Evolutionary conservation across 2,797 vertebrate species (phyloP).

Genomic region (Neosilurus mollespiculum): DNA sequence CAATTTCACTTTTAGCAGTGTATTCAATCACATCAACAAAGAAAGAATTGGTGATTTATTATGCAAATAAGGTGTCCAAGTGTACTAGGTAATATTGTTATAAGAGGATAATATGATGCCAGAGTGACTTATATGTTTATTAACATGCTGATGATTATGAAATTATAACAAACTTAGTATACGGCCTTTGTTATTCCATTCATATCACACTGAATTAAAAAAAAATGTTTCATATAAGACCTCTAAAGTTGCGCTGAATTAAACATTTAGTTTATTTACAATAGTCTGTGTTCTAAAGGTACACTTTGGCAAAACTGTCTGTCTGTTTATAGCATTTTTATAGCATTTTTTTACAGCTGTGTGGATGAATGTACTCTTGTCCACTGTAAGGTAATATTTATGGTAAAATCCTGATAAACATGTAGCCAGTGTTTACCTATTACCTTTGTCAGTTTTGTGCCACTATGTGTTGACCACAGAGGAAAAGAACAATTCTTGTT

Average conservation of each 20-base stretch:
- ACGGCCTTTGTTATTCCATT: slow-evolving; percentile 32
- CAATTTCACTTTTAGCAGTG: slow-evolving; percentile 62
- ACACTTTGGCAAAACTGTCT: slow-evolving; percentile 26
- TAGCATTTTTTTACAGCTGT: slow-evolving; percentile 24
- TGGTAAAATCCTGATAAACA: slow-evolving; percentile 41
- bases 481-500: background rate
- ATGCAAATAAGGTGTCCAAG: slow-evolving; percentile 78
- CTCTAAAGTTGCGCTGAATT: slow-evolving; percentile 23
- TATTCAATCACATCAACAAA: slow-evolving; percentile 56
- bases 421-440: slow-evolving; percentile 45
- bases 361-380: slow-evolving; percentile 39
- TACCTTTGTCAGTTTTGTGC: slow-evolving; percentile 25
- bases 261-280: slow-evolving; percentile 31
- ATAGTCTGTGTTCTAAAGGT: slow-evolving; percentile 26
- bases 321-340: slow-evolving; percentile 34
- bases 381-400: slow-evolving; percentile 43
- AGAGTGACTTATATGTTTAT: slow-evolving; percentile 39
- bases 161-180: slow-evolving; percentile 25
- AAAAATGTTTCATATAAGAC: slow-evolving; percentile 29
- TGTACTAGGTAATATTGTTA: slow-evolving; percentile 58
- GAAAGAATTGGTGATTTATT: slow-evolving; percentile 63
- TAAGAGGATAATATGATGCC: slow-evolving; percentile 53
- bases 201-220: slow-evolving; percentile 12
- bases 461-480: slow-evolving; percentile 3
- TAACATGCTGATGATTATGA: slow-evolving; percentile 30